Base-by-base conservation (phyloP, 92 coral and sea anemone species). In the Paramuricea clavata region DNA sequence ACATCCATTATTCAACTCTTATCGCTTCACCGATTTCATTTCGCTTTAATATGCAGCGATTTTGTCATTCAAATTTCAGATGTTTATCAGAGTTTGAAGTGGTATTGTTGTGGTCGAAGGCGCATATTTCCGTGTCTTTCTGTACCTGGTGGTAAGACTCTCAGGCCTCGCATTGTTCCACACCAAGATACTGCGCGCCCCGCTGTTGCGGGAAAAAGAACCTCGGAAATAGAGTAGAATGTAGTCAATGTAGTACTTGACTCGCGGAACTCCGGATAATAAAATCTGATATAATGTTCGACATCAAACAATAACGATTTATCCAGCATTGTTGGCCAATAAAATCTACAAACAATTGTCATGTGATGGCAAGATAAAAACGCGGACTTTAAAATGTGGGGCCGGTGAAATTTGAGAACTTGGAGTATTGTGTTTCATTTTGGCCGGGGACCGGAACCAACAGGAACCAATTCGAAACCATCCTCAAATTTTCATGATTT, bases 341-440 rank as follows among this genome's bases (percentile, higher is more conserved):
- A 65, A 65, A 65, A 65, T 32, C 41, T 30, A 65, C 72, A 65
- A 65, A 65, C 72, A 65, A 65, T 65, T 19, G 31, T 65, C 72
- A 65, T 65, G 72, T 65, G 72, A 65, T 12, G 72, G n/a, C 17
- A 12, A 4, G n/a, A 30, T 65, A 31, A 65, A 65, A 65, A 65
- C 72, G 39, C 39, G 72, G 72, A 28, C 0, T 8, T 56, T 16
- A n/a, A 56, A 15, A 56, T 39, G 64, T 56, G 64, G 64, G 6
- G 64, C n/a, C n/a, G 6, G 39, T 16, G 72, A 27, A 22, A 28
- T 30, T 1, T 10, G 17, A 23, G 35, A 65, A 65, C 72, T 16
- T 65, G 39, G 72, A 65, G 6, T 65, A 31, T 12, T 65, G 5
- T 3, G 28, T 32, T 65, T 47, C 3, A 47, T 39, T 39, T 10